Percentiles rank a stretch among this genome's conserved stretches.
phyloP scores from a whole-genome alignment of 2,113 vertebrate species.

The Typhlomys cinereus region DNA sequence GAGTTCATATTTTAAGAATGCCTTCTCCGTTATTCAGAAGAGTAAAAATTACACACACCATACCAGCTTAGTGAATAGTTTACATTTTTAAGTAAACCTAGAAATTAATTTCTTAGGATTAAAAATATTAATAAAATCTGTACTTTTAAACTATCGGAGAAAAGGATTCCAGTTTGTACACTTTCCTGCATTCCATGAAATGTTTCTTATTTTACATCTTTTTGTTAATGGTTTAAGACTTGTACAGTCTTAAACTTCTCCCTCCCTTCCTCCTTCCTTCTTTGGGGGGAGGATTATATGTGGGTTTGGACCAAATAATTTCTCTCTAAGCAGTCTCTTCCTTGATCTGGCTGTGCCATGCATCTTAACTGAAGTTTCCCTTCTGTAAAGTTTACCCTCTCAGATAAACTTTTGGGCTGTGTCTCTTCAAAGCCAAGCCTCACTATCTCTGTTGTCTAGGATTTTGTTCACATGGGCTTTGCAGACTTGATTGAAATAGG shows the following conservation, averaged over 20 bases:
- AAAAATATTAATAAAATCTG: not conserved
- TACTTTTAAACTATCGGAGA: constrained; percentile 25
- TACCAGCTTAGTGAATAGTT: not conserved
- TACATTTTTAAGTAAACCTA: constrained; percentile 33
- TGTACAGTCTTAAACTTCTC: not conserved
- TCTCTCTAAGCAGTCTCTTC: not conserved
- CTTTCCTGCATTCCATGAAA: constrained; percentile 7
- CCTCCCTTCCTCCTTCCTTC: not conserved
- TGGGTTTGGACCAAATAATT: constrained; percentile 9
- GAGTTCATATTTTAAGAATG: not conserved
- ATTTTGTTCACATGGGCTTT: constrained; percentile 18
- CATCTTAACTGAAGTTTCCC: not conserved
- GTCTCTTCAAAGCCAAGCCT: constrained; percentile 38
- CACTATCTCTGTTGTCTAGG: not conserved
- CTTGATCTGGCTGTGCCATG: not conserved
- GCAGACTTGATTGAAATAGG: constrained; percentile 2
- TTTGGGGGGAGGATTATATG: not conserved
- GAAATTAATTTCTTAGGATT: not conserved
- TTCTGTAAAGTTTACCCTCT: constrained; percentile 8
- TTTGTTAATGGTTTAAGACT: not conserved
- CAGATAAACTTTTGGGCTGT: constrained; percentile 41
- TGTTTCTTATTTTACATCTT: constrained; percentile 28
- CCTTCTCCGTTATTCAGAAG: not conserved
- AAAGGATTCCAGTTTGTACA: not conserved
- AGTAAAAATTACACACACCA: not conserved